These are phyloP conservation scores for Callopanchax toddi DNA, from an alignment of 2,113 vertebrate genomes.

Conservation along the genomic window DNA sequence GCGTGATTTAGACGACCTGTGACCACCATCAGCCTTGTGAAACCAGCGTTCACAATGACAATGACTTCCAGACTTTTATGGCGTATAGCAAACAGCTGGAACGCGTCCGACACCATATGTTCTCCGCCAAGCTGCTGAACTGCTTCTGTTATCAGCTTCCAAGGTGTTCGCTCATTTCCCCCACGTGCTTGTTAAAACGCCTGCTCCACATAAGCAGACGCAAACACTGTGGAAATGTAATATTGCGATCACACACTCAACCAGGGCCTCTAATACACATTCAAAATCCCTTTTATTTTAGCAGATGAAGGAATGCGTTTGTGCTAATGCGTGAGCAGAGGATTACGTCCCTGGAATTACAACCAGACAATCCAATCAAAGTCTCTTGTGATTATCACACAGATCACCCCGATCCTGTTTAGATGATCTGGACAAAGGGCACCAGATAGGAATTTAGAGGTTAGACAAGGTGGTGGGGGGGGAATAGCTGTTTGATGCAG, in stretches of 20 bases:
- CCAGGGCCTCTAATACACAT: slow-evolving; percentile 3
- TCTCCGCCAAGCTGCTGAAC: slow-evolving; percentile 23
- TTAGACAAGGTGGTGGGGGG: slow-evolving; percentile 45
- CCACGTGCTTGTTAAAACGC: slow-evolving; percentile 39
- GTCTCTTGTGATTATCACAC: slow-evolving; percentile 59
- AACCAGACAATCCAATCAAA: slow-evolving; percentile 72
- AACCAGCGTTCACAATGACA: slow-evolving; percentile 40
- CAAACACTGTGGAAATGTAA: neutral
- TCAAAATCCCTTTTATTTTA: slow-evolving; percentile 13
- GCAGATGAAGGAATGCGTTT: slow-evolving; percentile 23
- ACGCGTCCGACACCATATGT: slow-evolving; percentile 30
- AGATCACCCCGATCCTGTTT: slow-evolving; percentile 67
- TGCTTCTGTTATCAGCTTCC: slow-evolving; percentile 49
- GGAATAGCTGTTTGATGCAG: slow-evolving; percentile 45
- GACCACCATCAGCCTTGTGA: slow-evolving; percentile 32
- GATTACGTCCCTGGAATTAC: slow-evolving; percentile 73
- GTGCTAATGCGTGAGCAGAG: slow-evolving; percentile 64
- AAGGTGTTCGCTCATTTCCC: slow-evolving; percentile 47
- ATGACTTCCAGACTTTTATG: slow-evolving; percentile 56
- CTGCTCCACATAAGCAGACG: slow-evolving; percentile 18
- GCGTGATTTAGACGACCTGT: slow-evolving; percentile 57
- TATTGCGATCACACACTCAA: neutral
- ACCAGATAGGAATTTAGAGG: slow-evolving; percentile 60
- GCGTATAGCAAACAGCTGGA: slow-evolving; percentile 50
- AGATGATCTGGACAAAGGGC: slow-evolving; percentile 42